Conservation (phyloP, 2,888 invertebrate genomes). For the Andrena marginata region DNA sequence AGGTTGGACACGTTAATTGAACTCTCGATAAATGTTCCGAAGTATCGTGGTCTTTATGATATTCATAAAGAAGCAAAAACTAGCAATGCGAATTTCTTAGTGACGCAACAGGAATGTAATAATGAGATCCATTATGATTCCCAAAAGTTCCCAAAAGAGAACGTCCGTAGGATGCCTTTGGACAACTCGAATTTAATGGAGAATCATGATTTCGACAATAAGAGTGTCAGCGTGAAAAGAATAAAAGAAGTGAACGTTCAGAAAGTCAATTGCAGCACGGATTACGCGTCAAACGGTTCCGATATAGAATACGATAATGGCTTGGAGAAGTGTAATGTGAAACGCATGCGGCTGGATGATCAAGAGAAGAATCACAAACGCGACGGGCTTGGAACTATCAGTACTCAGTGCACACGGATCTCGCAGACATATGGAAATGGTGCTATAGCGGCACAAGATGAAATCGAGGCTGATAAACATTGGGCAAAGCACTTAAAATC, state of each 20-base stretch:
- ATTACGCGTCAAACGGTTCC: slow-evolving; percentile 79
- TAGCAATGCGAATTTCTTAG: slow-evolving; percentile 87
- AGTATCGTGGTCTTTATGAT: slow-evolving; percentile 84
- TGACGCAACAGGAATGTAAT: slow-evolving; percentile 83
- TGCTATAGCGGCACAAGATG: slow-evolving; percentile 80
- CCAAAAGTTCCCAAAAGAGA: slow-evolving; percentile 87
- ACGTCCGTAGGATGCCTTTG: slow-evolving; percentile 83
- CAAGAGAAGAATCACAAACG: slow-evolving; percentile 83
- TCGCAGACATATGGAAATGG: slow-evolving; percentile 78
- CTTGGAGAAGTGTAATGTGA: slow-evolving; percentile 83
- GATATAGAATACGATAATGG: slow-evolving; percentile 81
- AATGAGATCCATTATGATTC: slow-evolving; percentile 87
- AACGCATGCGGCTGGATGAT: slow-evolving; percentile 83
- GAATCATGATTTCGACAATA: slow-evolving; percentile 85
- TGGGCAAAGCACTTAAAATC: slow-evolving; percentile 87
- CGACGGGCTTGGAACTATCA: slow-evolving; percentile 74
- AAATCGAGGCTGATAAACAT: slow-evolving; percentile 86
- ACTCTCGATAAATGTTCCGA: slow-evolving; percentile 77
- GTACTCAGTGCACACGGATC: slow-evolving; percentile 73
- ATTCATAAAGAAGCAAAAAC: slow-evolving; percentile 87
- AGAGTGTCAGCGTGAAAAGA: slow-evolving; percentile 83
- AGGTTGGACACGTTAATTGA: slow-evolving; percentile 72
- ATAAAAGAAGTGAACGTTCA: slow-evolving; percentile 86
- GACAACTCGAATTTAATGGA: slow-evolving; percentile 85
- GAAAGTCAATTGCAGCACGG: slow-evolving; percentile 77